These are phyloP conservation scores for Danio tinwini DNA, from an alignment of 2,797 vertebrate species.

Conservation along the genomic window DNA sequence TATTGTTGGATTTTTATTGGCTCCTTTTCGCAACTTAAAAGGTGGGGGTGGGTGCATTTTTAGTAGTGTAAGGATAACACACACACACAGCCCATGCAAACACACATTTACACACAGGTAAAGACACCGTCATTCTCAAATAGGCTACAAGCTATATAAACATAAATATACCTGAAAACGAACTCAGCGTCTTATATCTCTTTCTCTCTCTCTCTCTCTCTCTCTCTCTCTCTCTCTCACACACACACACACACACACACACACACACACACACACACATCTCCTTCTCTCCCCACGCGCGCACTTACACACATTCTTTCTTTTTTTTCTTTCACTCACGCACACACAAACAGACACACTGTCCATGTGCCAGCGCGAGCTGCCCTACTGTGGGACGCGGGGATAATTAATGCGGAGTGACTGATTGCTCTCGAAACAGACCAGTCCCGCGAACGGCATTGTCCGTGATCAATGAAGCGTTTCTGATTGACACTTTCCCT, in stretches of 20 bases:
- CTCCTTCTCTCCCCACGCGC: constrained; percentile 25
- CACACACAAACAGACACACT: constrained; percentile 50
- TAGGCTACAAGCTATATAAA: constrained; percentile 23
- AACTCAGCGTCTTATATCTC: constrained; percentile 12
- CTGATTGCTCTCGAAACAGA: constrained; percentile 89
- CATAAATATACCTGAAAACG: constrained; percentile 37
- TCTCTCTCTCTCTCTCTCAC: background rate
- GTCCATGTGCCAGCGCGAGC: constrained; percentile 73
- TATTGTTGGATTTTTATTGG: constrained; percentile 75
- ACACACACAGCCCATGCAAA: constrained; percentile 36
- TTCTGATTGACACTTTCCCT: constrained; percentile 80
- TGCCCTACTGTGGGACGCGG: constrained; percentile 69
- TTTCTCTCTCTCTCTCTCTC: background rate
- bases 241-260: constrained; percentile 37
- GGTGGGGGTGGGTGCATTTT: constrained; percentile 68
- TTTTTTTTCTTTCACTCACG: constrained; percentile 22
- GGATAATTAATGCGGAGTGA: constrained; percentile 88
- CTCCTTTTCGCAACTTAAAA: constrained; percentile 74
- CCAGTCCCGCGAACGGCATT: constrained; percentile 82
- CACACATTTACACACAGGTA: constrained; percentile 44
- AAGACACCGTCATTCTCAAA: constrained; percentile 14
- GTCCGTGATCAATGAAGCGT: constrained; percentile 81
- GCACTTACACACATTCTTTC: constrained; percentile 32
- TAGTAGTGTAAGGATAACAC: constrained; percentile 58
- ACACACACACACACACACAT: constrained; percentile 33